A percentile compares a stretch with the other conserved stretches of the same genome.
phyloP scores from a whole-genome alignment of 2,888 invertebrate genomes.

The Andrena hattorfiana region DNA sequence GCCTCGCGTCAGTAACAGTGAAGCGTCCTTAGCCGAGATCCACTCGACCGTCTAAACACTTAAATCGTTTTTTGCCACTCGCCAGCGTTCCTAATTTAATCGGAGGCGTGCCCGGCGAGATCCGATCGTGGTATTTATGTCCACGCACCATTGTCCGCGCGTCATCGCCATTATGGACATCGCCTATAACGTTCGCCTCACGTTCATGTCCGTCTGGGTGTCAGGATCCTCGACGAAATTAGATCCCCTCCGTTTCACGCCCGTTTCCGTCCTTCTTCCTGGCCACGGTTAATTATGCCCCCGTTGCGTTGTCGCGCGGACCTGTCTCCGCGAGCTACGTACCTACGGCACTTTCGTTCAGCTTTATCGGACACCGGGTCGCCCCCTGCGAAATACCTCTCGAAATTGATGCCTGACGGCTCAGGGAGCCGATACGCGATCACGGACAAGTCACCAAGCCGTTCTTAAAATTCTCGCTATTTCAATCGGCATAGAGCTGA shows the following conservation, averaged over 20 bases:
- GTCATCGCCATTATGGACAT: slow-evolving; percentile 70
- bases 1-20: slow-evolving; percentile 45
- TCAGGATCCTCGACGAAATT: slow-evolving; percentile 69
- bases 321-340: background rate
- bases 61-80: slow-evolving; percentile 69
- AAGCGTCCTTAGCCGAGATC: slow-evolving; percentile 57
- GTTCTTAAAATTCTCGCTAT: too few relatives aligned
- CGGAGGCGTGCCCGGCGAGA: slow-evolving; percentile 72
- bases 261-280: slow-evolving; percentile 50
- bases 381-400: background rate
- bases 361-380: slow-evolving; percentile 10
- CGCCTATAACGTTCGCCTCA: slow-evolving; percentile 62
- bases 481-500: too few relatives aligned
- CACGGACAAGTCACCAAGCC: background rate
- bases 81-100: slow-evolving; percentile 72
- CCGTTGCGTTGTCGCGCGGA: slow-evolving; percentile 23
- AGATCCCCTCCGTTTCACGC: slow-evolving; percentile 54
- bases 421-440: background rate
- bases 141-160: slow-evolving; percentile 71
- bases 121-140: slow-evolving; percentile 73
- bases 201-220: slow-evolving; percentile 65
- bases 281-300: slow-evolving; percentile 42
- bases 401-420: background rate
- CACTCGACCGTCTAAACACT: slow-evolving; percentile 66
- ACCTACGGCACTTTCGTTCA: slow-evolving; percentile 1